Evolutionary conservation across 2,888 invertebrate genomes (phyloP).

Genomic region (Apotomis turbidana): DNA sequence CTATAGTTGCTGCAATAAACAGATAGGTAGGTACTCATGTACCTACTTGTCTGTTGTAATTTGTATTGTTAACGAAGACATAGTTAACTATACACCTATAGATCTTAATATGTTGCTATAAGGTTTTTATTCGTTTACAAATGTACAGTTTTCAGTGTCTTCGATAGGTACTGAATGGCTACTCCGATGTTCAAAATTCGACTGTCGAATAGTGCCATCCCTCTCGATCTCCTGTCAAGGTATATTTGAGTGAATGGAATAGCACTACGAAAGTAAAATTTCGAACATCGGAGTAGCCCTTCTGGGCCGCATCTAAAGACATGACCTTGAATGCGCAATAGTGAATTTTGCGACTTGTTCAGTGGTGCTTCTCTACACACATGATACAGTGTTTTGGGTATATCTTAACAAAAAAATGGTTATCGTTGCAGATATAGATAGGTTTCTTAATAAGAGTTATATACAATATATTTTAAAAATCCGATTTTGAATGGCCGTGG

Average conservation of each 20-base stretch:
- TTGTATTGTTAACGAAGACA: not conserved
- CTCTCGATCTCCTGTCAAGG: no score
- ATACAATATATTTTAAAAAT: slow-evolving; percentile 11
- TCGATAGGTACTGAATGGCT: not conserved
- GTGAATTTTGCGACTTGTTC: slow-evolving; percentile 3
- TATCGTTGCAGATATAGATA: slow-evolving; percentile 7
- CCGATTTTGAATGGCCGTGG: slow-evolving; percentile 1
- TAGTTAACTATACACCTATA: no score
- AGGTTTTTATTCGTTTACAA: no score
- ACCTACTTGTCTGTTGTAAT: slow-evolving; percentile 4
- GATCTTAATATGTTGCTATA: no score
- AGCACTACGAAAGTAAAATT: no score
- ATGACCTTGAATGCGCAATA: slow-evolving; percentile 6
- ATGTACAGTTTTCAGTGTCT: no score
- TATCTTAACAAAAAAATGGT: slow-evolving; percentile 1
- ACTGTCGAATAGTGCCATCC: no score
- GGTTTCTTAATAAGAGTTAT: slow-evolving; percentile 5
- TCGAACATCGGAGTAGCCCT: no score
- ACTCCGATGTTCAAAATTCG: no score
- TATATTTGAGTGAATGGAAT: no score
- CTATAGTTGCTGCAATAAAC: not conserved
- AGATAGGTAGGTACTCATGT: not conserved
- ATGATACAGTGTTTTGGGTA: not conserved
- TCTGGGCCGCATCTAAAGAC: not conserved
- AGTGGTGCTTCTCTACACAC: not conserved